A percentile compares a stretch with the other conserved stretches of the same genome.
Evolutionary conservation across 2,113 vertebrate genomes (phyloP).

Genomic region (Ceyx cyanopectus): DNA sequence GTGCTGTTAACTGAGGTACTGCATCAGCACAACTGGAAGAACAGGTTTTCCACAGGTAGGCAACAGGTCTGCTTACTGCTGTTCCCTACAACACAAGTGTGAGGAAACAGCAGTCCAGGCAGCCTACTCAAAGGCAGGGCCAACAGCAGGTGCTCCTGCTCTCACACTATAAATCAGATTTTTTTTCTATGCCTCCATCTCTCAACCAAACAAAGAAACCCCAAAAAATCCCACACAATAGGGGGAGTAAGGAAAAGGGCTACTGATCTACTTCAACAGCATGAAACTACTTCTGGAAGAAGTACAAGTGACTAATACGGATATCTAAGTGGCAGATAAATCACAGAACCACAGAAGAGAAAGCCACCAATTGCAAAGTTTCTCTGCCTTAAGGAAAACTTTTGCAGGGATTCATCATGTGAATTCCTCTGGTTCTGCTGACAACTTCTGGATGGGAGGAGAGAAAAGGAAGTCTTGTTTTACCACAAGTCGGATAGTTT

Average conservation of each 20-base stretch:
- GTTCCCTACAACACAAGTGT: background rate
- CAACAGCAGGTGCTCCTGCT: background rate
- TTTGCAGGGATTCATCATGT: background rate
- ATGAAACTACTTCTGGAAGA: background rate
- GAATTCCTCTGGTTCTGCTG: background rate
- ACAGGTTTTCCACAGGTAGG: background rate
- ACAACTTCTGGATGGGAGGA: background rate
- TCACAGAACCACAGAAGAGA: fast-evolving
- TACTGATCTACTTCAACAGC: background rate
- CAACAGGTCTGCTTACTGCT: background rate
- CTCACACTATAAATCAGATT: background rate
- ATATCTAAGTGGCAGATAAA: background rate
- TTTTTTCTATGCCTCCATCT: background rate
- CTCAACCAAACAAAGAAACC: background rate
- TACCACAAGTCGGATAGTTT: background rate
- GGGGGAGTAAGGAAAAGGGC: background rate
- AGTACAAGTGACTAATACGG: background rate
- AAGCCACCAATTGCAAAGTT: background rate
- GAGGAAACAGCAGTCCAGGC: background rate
- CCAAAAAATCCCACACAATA: background rate
- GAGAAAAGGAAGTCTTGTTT: background rate
- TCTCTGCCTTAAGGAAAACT: background rate
- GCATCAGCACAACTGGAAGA: background rate
- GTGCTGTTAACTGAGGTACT: fast-evolving
- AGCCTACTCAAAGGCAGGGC: background rate